Evolutionary conservation across 2,797 vertebrate genomes (phyloP).

Genomic region (Vultur gryphus): DNA sequence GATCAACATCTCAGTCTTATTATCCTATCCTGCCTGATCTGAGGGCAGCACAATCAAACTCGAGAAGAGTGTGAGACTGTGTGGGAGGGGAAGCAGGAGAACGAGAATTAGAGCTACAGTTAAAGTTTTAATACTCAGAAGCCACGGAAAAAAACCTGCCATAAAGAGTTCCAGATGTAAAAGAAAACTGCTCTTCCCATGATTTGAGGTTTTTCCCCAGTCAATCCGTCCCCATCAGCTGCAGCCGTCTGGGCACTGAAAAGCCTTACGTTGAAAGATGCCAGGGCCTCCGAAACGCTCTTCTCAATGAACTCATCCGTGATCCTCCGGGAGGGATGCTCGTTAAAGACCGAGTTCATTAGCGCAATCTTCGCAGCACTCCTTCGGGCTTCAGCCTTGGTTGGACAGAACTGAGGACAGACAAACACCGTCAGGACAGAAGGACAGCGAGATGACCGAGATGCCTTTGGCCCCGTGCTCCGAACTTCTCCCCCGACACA

Average conservation of each 20-base stretch:
- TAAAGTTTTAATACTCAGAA: neutral
- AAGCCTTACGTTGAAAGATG: conserved; percentile 90
- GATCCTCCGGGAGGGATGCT: conserved; percentile 94
- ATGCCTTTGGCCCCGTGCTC: neutral
- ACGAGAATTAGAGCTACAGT: neutral
- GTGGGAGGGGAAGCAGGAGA: neutral
- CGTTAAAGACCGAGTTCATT: conserved; percentile 98
- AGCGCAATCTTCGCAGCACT: conserved; percentile 96
- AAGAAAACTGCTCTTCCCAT: neutral
- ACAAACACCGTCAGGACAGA: neutral
- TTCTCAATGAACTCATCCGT: conserved; percentile 97
- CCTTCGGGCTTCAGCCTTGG: conserved; percentile 91
- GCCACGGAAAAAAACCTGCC: neutral
- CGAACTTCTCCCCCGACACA: neutral
- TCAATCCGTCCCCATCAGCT: neutral
- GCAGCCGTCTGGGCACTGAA: neutral
- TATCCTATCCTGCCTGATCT: too few species aligned
- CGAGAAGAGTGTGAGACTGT: neutral
- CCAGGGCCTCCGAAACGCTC: conserved; percentile 92
- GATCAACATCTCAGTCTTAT: neutral
- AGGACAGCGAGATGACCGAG: neutral
- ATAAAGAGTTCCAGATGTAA: conserved; percentile 2
- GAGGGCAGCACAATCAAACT: neutral
- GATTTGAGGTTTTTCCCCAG: neutral
- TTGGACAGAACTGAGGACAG: conserved; percentile 88